Percentiles rank a stretch among this genome's conserved stretches.
Conservation (phyloP, 35 echinoderm and acorn worm genomes). For the Anneissia japonica region DNA sequence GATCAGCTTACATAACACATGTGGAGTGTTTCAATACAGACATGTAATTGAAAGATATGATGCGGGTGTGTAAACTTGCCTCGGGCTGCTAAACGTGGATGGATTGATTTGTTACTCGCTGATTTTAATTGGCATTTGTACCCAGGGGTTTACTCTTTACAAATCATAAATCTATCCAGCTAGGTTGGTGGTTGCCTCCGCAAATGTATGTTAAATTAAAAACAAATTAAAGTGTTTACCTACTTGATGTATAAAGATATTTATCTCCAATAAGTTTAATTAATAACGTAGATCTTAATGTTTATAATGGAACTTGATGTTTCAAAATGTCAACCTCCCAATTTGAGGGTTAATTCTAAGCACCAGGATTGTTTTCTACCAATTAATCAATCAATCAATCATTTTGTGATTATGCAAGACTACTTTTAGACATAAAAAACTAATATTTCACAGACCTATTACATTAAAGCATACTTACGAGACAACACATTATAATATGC, state of each 20-base stretch:
- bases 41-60: background rate
- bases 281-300: too few relatives aligned
- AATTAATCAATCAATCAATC: too few relatives aligned
- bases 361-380: too few relatives aligned
- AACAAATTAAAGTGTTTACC: background rate
- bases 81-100: background rate
- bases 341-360: too few relatives aligned
- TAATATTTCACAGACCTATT: too few relatives aligned
- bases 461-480: background rate
- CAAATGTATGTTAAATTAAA: background rate
- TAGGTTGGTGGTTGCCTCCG: background rate
- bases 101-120: background rate
- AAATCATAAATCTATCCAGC: background rate
- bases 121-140: background rate
- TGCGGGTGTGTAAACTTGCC: background rate
- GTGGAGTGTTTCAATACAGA: background rate
- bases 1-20: background rate
- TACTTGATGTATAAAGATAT: background rate
- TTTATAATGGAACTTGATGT: too few relatives aligned
- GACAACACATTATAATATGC: background rate
- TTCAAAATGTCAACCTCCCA: too few relatives aligned
- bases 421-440: too few relatives aligned
- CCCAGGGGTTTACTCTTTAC: background rate
- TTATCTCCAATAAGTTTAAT: background rate
- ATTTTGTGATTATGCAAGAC: too few relatives aligned